A percentile compares a stretch with the other conserved stretches of the same genome.
These are phyloP conservation scores for Silurus meridionalis DNA, from an alignment of 2,113 vertebrate species.

Conservation along the genomic window DNA sequence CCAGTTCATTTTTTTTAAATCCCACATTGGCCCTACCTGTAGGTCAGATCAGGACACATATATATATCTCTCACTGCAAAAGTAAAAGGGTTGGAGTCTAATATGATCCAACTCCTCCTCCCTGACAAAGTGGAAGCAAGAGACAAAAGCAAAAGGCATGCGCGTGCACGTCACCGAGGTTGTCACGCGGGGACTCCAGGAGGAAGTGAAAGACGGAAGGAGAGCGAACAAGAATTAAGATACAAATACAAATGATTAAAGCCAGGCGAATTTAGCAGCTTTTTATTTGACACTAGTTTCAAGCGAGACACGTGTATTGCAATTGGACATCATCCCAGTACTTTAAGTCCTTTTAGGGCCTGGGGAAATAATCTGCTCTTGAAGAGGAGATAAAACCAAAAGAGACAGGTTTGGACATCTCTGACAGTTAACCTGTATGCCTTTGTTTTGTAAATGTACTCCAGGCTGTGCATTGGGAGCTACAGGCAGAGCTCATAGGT, in stretches of 20 bases:
- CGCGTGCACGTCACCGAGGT: constrained; percentile 2
- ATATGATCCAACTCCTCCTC: not conserved
- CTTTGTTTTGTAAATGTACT: not conserved
- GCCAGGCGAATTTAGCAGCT: not conserved
- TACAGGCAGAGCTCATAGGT: not conserved
- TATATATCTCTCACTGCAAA: not conserved
- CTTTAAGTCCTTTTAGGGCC: not conserved
- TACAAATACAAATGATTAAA: constrained; percentile 6
- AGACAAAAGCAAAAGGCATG: not conserved
- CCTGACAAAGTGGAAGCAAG: not conserved
- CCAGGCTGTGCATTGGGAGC: not conserved
- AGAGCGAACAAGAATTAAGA: constrained; percentile 51
- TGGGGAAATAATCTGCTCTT: not conserved
- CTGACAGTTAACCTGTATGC: not conserved
- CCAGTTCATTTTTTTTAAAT: no score
- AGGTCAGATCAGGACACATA: not conserved
- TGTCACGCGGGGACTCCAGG: constrained; percentile 10
- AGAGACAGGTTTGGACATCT: constrained; percentile 25
- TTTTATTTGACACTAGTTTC: not conserved
- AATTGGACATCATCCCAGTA: not conserved
- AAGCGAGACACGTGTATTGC: not conserved
- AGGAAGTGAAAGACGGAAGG: constrained; percentile 38
- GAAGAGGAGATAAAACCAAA: constrained; percentile 3
- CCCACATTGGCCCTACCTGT: no score
- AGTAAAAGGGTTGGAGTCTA: not conserved